phyloP scores from a whole-genome alignment of 2,113 vertebrate genomes.

The Nothocercus julius region DNA sequence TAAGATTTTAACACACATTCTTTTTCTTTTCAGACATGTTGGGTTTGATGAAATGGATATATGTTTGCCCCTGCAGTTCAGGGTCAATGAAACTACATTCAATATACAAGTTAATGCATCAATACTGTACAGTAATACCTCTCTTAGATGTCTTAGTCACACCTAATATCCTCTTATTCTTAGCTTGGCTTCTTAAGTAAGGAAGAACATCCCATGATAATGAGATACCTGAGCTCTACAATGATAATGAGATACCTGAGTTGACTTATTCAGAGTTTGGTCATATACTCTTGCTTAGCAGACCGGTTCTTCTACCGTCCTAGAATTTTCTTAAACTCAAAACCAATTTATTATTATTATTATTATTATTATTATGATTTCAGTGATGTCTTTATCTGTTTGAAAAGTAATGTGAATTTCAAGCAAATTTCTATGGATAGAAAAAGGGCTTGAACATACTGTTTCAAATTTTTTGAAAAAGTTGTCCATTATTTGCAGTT shows the following conservation, averaged over 20 bases:
- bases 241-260: no score
- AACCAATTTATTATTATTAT: no score
- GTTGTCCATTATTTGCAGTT: neutral
- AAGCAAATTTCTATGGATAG: neutral
- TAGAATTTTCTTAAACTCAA: neutral
- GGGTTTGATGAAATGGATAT: neutral
- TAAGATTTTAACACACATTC: neutral
- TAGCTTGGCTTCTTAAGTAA: neutral
- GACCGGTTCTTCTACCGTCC: neutral
- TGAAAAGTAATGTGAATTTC: neutral
- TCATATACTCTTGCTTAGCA: no score
- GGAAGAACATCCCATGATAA: neutral
- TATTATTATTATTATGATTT: no score
- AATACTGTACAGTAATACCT: neutral
- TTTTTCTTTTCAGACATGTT: neutral
- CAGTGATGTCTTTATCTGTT: neutral
- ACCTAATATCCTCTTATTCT: neutral
- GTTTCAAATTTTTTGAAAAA: neutral
- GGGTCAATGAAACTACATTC: neutral
- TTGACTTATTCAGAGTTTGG: no score
- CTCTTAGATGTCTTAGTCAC: neutral
- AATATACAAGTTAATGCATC: neutral
- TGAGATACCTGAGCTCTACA: no score
- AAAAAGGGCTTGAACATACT: neutral
- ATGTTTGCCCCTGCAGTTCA: fast-evolving